Conservation (phyloP, 1,140 invertebrate species). For the Aphis craccivora region DNA sequence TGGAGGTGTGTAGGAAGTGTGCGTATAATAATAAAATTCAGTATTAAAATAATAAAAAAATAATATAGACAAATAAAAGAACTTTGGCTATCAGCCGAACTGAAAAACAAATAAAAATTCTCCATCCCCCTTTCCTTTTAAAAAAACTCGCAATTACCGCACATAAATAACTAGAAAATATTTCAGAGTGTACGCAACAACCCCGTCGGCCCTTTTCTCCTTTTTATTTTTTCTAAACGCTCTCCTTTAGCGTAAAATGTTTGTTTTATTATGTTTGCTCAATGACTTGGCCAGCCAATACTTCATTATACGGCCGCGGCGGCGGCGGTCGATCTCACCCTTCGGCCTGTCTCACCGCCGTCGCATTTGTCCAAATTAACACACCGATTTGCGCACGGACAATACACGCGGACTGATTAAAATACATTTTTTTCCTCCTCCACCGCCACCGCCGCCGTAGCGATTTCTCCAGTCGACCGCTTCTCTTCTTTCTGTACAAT, state of each 20-base stretch:
- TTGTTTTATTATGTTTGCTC: slow-evolving; percentile 57
- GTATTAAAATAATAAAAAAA: neutral
- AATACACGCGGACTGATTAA: slow-evolving; percentile 42
- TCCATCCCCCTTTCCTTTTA: neutral
- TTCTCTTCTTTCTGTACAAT: neutral
- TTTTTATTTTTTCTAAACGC: slow-evolving; percentile 8
- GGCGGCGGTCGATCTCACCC: neutral
- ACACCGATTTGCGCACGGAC: slow-evolving; percentile 54
- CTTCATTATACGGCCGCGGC: slow-evolving; percentile 43
- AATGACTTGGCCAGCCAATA: slow-evolving; percentile 58
- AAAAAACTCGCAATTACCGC: slow-evolving; percentile 50
- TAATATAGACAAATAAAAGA: slow-evolving; percentile 19
- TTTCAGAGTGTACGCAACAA: neutral
- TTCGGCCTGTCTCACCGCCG: neutral
- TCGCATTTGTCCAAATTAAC: slow-evolving; percentile 56
- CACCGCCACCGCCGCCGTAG: neutral
- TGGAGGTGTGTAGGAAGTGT: neutral
- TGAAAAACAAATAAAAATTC: slow-evolving; percentile 51
- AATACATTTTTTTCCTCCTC: slow-evolving; percentile 42
- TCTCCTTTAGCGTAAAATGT: slow-evolving; percentile 44
- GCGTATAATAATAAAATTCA: neutral
- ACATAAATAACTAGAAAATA: slow-evolving; percentile 28
- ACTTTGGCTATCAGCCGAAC: neutral
- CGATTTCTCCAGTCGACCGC: slow-evolving; percentile 41
- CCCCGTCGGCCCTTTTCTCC: neutral